These are phyloP conservation scores for Phthorimaea operculella DNA, from an alignment of 1,140 invertebrate species.

Conservation along the genomic window DNA sequence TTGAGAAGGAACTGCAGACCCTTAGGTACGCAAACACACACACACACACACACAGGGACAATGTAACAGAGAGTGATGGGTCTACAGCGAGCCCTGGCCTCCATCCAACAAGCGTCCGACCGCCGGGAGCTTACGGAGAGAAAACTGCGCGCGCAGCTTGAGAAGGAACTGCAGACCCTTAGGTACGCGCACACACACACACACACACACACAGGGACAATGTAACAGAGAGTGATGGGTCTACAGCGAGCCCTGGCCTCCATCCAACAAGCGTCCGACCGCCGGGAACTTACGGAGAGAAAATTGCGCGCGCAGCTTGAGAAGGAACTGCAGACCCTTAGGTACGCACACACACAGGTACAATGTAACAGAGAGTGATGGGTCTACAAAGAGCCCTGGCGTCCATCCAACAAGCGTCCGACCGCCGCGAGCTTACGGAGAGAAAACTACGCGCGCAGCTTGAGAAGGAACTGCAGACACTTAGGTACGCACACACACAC, in stretches of 20 bases:
- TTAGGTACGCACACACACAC: too few species aligned
- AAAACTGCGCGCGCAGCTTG: conserved; percentile 81
- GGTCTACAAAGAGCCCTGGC: conserved; percentile 85
- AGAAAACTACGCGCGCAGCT: conserved; percentile 81
- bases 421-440: conserved; percentile 87
- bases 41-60: too few species aligned
- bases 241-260: conserved; percentile 85
- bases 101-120: conserved; percentile 84
- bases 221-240: too few species aligned
- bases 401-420: conserved; percentile 85
- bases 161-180: conserved; percentile 80
- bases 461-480: conserved; percentile 81
- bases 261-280: conserved; percentile 83
- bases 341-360: too few species aligned
- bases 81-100: conserved; percentile 83
- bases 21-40: too few species aligned
- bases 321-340: conserved; percentile 78
- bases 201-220: too few species aligned
- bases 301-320: conserved; percentile 84
- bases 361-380: too few species aligned
- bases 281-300: conserved; percentile 85
- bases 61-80: too few species aligned
- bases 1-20: conserved; percentile 82
- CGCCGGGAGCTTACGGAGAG: conserved; percentile 86
- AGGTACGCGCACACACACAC: too few species aligned